phyloP scores from a whole-genome alignment of 1,140 invertebrate genomes.

The Leguminivora glycinivorella region DNA sequence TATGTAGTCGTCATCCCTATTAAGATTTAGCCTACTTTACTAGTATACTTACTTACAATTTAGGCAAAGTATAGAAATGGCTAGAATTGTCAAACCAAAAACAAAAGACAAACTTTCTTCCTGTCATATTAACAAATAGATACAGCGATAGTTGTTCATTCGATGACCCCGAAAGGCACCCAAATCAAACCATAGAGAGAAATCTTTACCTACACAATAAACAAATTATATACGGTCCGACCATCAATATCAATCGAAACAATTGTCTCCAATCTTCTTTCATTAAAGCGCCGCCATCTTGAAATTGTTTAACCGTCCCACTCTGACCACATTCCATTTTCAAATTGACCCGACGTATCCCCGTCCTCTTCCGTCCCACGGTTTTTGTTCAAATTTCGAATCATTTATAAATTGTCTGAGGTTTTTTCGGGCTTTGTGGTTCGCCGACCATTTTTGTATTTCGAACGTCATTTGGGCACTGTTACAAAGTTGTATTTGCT shows the following conservation, averaged over 20 bases:
- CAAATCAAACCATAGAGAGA: constrained; percentile 24
- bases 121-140: constrained; percentile 1
- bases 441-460: constrained; percentile 26
- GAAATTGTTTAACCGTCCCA: constrained; percentile 34
- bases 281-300: constrained; percentile 41
- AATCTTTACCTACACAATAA: constrained; percentile 19
- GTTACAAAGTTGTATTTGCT: constrained; percentile 11
- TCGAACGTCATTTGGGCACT: constrained; percentile 11
- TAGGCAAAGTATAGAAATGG: neutral
- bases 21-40: no score
- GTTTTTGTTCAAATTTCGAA: constrained; percentile 34
- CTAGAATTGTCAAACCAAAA: neutral
- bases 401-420: constrained; percentile 38
- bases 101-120: neutral
- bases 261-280: constrained; percentile 37
- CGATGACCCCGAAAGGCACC: neutral
- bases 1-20: no score
- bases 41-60: neutral
- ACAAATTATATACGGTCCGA: constrained; percentile 26
- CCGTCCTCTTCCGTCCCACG: constrained; percentile 26
- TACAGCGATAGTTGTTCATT: neutral
- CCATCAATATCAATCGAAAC: constrained; percentile 37
- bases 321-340: constrained; percentile 34
- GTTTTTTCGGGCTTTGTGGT: constrained; percentile 26
- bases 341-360: constrained; percentile 35